Conservation (phyloP, 2,888 invertebrate genomes). For the Corythucha ciliata region DNA sequence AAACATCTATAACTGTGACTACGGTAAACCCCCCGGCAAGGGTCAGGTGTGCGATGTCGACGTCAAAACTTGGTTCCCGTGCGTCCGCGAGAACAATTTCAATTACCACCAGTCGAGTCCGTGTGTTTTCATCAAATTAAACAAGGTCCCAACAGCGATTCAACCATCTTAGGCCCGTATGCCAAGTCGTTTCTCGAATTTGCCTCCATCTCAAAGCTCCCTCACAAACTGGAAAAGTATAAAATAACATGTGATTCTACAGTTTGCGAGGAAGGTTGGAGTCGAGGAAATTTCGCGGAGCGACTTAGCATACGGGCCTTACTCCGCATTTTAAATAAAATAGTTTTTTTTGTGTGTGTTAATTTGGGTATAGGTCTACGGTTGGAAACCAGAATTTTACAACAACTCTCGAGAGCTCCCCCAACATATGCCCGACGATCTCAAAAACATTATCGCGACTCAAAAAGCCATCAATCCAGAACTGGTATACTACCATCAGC, state of each 20-base stretch:
- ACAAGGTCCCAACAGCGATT: no score
- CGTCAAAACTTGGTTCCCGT: slow-evolving; percentile 67
- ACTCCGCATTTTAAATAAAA: no score
- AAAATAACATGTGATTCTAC: no score
- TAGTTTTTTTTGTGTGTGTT: no score
- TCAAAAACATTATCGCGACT: slow-evolving; percentile 58
- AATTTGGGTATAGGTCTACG: slow-evolving; percentile 56
- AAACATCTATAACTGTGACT: slow-evolving; percentile 66
- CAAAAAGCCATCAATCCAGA: slow-evolving; percentile 39
- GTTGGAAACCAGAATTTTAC: slow-evolving; percentile 78
- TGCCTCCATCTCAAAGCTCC: background rate
- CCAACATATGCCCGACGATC: slow-evolving; percentile 57
- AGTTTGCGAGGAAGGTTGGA: no score
- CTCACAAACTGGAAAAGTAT: no score
- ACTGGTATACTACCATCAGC: slow-evolving; percentile 31
- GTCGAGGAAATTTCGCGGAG: no score
- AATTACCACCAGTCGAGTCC: slow-evolving; percentile 87
- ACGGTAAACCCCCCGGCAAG: slow-evolving; percentile 56
- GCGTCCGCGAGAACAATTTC: slow-evolving; percentile 72
- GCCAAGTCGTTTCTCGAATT: background rate
- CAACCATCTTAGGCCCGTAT: no score
- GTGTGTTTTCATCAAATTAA: slow-evolving; percentile 88
- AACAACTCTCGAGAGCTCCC: slow-evolving; percentile 62
- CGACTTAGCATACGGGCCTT: no score
- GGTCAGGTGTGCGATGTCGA: slow-evolving; percentile 82